Evolutionary conservation across 2,888 invertebrate genomes (phyloP), one percentile per base, ranked within the genome.

Genomic region (Patella pellucida): DNA sequence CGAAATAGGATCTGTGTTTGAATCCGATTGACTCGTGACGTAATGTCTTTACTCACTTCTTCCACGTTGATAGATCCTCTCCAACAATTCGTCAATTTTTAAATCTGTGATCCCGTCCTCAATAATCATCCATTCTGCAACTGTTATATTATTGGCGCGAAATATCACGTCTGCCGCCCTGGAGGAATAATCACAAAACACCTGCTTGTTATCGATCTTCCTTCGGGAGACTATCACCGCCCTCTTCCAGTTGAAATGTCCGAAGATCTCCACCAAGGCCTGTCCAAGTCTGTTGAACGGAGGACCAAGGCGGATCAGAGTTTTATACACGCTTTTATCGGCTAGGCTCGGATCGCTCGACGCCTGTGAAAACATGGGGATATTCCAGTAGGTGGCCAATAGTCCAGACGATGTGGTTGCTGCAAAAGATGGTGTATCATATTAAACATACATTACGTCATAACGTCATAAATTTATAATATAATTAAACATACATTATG

Each of bases 121-220:
- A 19, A 86, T 82, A 19, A 76, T 71, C 11, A 86, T 81, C 82
- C 79, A 82, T 67, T 86, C 86, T 50, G 80, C 82, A 1, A 87
- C 70, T 4, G 80, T 82, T 23, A 86, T 81, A 69, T 80, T 76
- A 41, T 79, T 81, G 5, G 41, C 52, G 11, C 81, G 79, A 69
- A 87, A 86, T 12, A 74, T 79, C 50, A 74, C 77, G 27, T 82
- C 81, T 2, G 79, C 79, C 0, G 84, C 82, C 3, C 85, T 72
- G 3, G 83, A 80, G 0, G 85, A 85, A 68, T 85, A 87, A 75
- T 86, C 86, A 78, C 87, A 87, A 77, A 87, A 87, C 9, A 86
- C 85, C 14, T 77, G 78, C 70, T 72, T 79, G 54, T 83, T 79
- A 76, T 83, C 84, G n/a, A 76, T 82, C 52, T 78, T 81, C 16